Evolutionary conservation across 2,113 vertebrate species (phyloP).

Genomic region (Hepsetus odoe): DNA sequence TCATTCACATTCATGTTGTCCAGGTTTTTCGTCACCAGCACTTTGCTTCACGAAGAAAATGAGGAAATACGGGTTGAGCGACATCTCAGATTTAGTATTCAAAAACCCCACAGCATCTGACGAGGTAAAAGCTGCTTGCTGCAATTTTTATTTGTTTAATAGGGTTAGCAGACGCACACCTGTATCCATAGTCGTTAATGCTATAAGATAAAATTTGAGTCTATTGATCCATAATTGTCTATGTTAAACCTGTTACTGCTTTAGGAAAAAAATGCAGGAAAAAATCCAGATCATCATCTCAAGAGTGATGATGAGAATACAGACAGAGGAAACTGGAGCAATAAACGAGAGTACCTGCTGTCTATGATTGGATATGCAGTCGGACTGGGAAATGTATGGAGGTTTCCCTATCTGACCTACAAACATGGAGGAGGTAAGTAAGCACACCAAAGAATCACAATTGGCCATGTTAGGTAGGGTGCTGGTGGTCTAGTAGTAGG

Average conservation of each 20-base stretch:
- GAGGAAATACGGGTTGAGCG: conserved; percentile 63
- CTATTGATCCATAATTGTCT: background rate
- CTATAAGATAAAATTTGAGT: background rate
- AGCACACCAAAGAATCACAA: background rate
- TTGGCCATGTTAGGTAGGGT: too few relatives aligned
- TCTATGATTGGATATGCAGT: conserved; percentile 95
- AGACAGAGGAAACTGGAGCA: conserved; percentile 91
- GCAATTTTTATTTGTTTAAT: background rate
- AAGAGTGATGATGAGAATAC: conserved; percentile 71
- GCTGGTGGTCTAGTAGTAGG: too few relatives aligned
- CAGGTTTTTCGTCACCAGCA: background rate
- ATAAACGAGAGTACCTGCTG: conserved; percentile 89
- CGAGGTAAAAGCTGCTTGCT: conserved; percentile 59
- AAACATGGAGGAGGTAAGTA: conserved; percentile 89
- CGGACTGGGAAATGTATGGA: conserved; percentile 94
- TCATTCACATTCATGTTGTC: background rate
- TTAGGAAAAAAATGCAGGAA: conserved; percentile 48
- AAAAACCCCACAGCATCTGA: conserved; percentile 58
- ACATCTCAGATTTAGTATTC: conserved; percentile 62
- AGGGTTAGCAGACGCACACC: too few relatives aligned
- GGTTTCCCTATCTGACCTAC: conserved; percentile 94
- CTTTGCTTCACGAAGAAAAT: conserved; percentile 50
- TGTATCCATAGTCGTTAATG: background rate
- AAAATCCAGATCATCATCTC: conserved; percentile 60
- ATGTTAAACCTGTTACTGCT: background rate